Evolutionary conservation across 2,888 invertebrate genomes (phyloP).

Genomic region (Cheiracanthium punctorium): DNA sequence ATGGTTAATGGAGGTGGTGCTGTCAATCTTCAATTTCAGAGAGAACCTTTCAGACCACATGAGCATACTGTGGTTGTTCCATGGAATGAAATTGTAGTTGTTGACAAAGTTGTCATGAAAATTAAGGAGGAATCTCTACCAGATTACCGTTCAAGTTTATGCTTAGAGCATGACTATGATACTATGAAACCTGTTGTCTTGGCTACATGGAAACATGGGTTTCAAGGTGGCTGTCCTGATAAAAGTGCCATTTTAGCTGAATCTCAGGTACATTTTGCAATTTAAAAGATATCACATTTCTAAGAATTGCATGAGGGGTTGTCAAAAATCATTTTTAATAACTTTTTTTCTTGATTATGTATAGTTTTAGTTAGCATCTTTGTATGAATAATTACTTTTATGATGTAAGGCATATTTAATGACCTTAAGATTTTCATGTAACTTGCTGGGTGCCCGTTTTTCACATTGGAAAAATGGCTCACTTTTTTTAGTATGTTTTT

Average conservation of each 20-base stretch:
- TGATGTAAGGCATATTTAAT: too few species aligned
- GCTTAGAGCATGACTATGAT: slow-evolving; percentile 91
- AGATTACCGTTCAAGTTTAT: slow-evolving; percentile 78
- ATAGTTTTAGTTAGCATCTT: too few species aligned
- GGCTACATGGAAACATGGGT: slow-evolving; percentile 92
- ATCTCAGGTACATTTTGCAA: slow-evolving; percentile 85
- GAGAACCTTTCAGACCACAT: slow-evolving; percentile 92
- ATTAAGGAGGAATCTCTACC: slow-evolving; percentile 70
- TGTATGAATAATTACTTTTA: too few species aligned
- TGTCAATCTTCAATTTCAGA: slow-evolving; percentile 95
- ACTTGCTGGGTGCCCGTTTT: too few species aligned
- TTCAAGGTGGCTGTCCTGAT: slow-evolving; percentile 88
- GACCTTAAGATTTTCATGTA: too few species aligned
- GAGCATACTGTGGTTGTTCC: slow-evolving; percentile 94
- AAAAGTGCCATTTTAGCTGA: slow-evolving; percentile 91
- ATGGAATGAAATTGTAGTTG: slow-evolving; percentile 97
- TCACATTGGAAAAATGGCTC: too few species aligned
- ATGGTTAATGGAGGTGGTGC: slow-evolving; percentile 99
- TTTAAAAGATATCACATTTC: too few species aligned
- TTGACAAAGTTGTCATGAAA: slow-evolving; percentile 77
- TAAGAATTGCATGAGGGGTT: too few species aligned
- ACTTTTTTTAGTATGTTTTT: too few species aligned
- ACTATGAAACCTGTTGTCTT: slow-evolving; percentile 88
- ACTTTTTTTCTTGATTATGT: too few species aligned
- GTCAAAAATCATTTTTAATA: too few species aligned